Evolutionary conservation across 2,113 vertebrate species (phyloP).

Genomic region (Epinephelus moara): DNA sequence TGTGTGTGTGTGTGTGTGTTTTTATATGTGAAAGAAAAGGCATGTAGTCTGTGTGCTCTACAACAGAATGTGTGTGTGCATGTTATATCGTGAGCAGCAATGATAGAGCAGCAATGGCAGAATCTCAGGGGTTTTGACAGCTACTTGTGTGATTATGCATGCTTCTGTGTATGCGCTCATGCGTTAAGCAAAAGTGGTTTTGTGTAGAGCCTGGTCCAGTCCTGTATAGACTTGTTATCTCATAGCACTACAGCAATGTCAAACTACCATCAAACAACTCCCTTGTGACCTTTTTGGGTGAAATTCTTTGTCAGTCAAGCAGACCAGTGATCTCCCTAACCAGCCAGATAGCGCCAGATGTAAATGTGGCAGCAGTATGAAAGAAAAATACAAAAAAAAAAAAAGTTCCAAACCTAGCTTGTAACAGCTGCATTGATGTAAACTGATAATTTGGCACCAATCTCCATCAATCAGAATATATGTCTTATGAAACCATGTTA

Average conservation of each 20-base stretch:
- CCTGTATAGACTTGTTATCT: conserved; percentile 35
- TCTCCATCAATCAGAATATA: neutral
- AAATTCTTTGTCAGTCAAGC: neutral
- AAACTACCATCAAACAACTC: conserved; percentile 7
- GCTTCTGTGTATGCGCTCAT: neutral
- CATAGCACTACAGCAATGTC: conserved; percentile 4
- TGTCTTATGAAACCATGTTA: neutral
- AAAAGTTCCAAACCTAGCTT: neutral
- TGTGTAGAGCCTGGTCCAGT: conserved; percentile 13
- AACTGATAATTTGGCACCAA: neutral
- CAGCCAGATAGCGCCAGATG: no score
- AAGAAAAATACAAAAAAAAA: neutral
- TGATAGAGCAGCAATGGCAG: neutral
- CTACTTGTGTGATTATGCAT: conserved; percentile 2
- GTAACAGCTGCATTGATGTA: no score
- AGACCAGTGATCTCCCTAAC: neutral
- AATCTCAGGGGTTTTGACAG: conserved; percentile 35
- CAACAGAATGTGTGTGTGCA: neutral
- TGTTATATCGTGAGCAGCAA: conserved; percentile 4
- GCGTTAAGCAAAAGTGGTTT: conserved; percentile 6
- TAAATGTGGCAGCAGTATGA: neutral
- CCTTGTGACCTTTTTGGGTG: neutral
- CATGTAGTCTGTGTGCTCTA: neutral
- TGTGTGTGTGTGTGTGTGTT: neutral
- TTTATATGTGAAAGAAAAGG: neutral